A percentile compares a stretch with the other conserved stretches of the same genome.
phyloP scores from a whole-genome alignment of 2,113 vertebrate species.

The Haliaeetus leucogaster region DNA sequence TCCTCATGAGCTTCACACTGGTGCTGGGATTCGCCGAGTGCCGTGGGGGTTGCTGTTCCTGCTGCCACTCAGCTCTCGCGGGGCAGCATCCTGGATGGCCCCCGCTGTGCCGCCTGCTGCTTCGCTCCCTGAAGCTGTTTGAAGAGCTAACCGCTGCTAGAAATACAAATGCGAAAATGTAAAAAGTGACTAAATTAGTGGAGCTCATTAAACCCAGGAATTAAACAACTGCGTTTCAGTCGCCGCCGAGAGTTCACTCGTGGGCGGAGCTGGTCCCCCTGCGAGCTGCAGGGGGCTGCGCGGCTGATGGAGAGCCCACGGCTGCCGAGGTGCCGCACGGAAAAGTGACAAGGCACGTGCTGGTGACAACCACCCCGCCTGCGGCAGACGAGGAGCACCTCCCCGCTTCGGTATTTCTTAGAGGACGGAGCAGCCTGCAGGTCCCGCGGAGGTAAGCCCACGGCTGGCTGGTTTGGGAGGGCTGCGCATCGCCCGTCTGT shows the following conservation, averaged over 20 bases:
- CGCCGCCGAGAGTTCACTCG: background rate
- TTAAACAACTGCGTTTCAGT: accelerated
- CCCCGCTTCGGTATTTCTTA: accelerated
- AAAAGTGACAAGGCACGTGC: background rate
- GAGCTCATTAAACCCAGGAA: background rate
- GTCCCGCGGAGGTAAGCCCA: too few relatives aligned
- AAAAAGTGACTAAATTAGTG: background rate
- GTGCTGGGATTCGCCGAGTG: accelerated
- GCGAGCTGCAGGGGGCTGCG: accelerated
- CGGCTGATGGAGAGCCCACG: background rate
- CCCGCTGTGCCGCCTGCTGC: background rate
- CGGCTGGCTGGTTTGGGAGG: too few relatives aligned
- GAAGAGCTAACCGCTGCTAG: background rate
- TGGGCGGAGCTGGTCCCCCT: background rate
- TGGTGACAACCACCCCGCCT: background rate
- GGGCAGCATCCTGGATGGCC: background rate
- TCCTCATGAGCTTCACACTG: background rate
- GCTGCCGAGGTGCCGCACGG: background rate
- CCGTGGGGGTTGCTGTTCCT: background rate
- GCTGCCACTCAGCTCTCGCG: accelerated
- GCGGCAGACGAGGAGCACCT: background rate
- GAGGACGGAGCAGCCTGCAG: background rate
- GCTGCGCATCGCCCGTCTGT: background rate
- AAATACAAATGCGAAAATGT: background rate
- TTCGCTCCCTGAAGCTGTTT: background rate